Evolutionary conservation across 2,888 invertebrate species (phyloP).

Genomic region (Euzophera pinguis): DNA sequence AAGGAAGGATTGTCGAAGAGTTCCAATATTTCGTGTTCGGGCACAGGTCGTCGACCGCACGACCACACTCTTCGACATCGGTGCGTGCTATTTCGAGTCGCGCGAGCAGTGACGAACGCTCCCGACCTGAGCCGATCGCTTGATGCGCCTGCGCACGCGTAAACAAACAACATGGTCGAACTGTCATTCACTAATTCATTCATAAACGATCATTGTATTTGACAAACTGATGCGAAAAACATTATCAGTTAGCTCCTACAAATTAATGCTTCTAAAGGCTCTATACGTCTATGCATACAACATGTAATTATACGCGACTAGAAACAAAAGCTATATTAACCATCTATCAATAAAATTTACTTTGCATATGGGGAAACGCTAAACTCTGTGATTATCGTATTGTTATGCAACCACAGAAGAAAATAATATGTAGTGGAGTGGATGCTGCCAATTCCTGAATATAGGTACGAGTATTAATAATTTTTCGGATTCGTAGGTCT

Average conservation of each 20-base stretch:
- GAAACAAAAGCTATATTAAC: too few species aligned
- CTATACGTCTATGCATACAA: too few species aligned
- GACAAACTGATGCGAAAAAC: constrained; percentile 57
- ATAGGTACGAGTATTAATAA: too few species aligned
- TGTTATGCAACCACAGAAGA: too few species aligned
- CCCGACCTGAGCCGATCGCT: constrained; percentile 56
- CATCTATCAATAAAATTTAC: too few species aligned
- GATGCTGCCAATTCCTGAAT: too few species aligned
- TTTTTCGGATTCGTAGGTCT: too few species aligned
- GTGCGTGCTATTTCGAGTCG: constrained; percentile 75
- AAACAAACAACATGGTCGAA: constrained; percentile 75
- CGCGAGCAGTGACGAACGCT: constrained; percentile 54
- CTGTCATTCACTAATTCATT: constrained; percentile 79
- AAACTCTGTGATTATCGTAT: too few species aligned
- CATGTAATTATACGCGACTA: too few species aligned
- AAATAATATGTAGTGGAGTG: too few species aligned
- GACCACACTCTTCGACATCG: constrained; percentile 67
- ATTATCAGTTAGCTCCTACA: constrained; percentile 31
- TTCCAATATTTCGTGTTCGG: constrained; percentile 73
- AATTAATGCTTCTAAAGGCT: too few species aligned
- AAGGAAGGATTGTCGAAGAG: constrained; percentile 53
- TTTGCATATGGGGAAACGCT: too few species aligned
- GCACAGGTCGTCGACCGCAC: constrained; percentile 72
- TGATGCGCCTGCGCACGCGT: constrained; percentile 62
- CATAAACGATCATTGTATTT: constrained; percentile 70